Evolutionary conservation across 2,888 invertebrate genomes (phyloP).

Genomic region (Meta bourneti): DNA sequence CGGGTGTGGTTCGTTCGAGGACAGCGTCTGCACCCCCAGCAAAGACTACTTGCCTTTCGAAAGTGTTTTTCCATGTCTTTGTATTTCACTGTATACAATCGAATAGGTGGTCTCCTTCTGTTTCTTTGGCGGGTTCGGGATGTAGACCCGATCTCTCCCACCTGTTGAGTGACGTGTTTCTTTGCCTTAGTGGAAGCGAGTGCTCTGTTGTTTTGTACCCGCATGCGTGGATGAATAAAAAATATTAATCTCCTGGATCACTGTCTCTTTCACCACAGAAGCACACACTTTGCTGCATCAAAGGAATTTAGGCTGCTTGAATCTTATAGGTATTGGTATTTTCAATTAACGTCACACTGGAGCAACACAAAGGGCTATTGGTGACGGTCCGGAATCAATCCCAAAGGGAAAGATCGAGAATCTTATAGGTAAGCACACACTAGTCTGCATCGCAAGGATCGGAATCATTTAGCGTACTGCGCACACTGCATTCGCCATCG

Average conservation of each 20-base stretch:
- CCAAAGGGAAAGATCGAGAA: too few species aligned
- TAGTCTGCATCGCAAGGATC: too few species aligned
- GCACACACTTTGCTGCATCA: too few species aligned
- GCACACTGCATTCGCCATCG: too few species aligned
- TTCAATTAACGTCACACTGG: too few species aligned
- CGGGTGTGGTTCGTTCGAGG: neutral
- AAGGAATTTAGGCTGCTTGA: too few species aligned
- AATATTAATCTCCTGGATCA: neutral
- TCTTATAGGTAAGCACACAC: too few species aligned
- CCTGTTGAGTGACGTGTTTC: conserved; percentile 44
- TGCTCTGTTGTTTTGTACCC: conserved; percentile 74
- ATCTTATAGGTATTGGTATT: too few species aligned
- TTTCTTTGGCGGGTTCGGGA: conserved; percentile 27
- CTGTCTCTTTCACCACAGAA: neutral
- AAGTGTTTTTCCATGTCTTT: conserved; percentile 10
- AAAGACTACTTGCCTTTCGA: neutral
- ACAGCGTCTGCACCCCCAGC: neutral
- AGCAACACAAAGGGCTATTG: too few species aligned
- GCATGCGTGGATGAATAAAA: conserved; percentile 75
- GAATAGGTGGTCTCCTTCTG: conserved; percentile 11
- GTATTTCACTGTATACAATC: conserved; percentile 6
- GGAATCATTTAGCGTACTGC: too few species aligned
- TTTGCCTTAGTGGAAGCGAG: conserved; percentile 73
- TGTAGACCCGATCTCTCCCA: conserved; percentile 24
- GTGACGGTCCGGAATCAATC: too few species aligned